Evolutionary conservation across 1,140 invertebrate genomes (phyloP).

Genomic region (Bombus cullumanus): DNA sequence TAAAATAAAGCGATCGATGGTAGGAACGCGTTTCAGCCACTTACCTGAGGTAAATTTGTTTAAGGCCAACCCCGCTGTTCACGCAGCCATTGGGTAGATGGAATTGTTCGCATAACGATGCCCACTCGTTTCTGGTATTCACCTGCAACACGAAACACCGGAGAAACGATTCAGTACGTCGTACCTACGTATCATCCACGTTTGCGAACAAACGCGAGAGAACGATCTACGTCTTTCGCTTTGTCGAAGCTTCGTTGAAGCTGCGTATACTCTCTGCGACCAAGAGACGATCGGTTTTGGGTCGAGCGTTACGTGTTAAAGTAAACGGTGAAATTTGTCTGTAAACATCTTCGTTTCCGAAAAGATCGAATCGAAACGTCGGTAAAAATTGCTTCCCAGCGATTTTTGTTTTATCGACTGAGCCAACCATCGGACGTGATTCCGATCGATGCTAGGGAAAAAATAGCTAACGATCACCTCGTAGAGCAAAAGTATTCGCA

Average conservation of each 20-base stretch:
- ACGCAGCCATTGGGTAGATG: slow-evolving; percentile 91
- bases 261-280: too few relatives aligned
- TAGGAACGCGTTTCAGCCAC: slow-evolving; percentile 67
- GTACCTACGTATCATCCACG: too few relatives aligned
- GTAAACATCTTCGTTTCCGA: too few relatives aligned
- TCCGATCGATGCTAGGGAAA: too few relatives aligned
- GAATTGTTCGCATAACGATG: slow-evolving; percentile 90
- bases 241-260: not conserved
- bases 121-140: slow-evolving; percentile 93
- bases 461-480: too few relatives aligned
- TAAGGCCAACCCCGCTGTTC: slow-evolving; percentile 93
- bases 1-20: slow-evolving; percentile 31
- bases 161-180: not conserved
- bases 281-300: too few relatives aligned
- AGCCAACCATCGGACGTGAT: too few relatives aligned
- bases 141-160: slow-evolving; percentile 85
- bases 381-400: too few relatives aligned
- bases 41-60: slow-evolving; percentile 94
- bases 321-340: fast-evolving
- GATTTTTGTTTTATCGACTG: fast-evolving
- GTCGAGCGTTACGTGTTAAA: fast-evolving
- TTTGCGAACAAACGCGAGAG: not conserved
- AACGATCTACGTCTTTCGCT: not conserved
- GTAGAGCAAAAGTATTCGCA: too few relatives aligned
- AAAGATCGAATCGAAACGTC: too few relatives aligned